Percentiles rank a stretch among this genome's conserved stretches.
Evolutionary conservation across 2,113 vertebrate species (phyloP).

Genomic region (Ivindomyrus marchei): DNA sequence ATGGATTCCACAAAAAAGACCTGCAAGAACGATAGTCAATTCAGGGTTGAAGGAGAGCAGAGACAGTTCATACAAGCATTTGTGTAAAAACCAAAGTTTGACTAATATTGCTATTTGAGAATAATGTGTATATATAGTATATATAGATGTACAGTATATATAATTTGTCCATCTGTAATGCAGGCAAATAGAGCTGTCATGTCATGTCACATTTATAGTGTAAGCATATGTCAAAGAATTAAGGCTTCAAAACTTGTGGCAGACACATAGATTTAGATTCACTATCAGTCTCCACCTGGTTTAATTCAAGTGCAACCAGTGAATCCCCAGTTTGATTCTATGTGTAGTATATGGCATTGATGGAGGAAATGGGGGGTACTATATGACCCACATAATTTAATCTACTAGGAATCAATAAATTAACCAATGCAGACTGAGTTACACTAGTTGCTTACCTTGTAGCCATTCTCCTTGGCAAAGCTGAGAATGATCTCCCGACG

Average conservation of each 20-base stretch:
- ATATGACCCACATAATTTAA: background rate
- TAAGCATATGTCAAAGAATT: background rate
- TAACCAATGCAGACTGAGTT: background rate
- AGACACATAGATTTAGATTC: background rate
- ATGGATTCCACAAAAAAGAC: background rate
- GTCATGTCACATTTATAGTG: background rate
- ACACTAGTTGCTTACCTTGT: slow-evolving; percentile 64
- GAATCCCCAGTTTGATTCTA: background rate
- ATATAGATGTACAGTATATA: background rate
- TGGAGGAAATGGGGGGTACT: background rate
- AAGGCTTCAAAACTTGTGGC: background rate
- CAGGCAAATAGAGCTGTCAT: background rate
- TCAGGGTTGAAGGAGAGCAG: background rate
- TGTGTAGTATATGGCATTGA: background rate
- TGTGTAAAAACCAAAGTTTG: background rate
- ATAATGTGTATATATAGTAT: background rate
- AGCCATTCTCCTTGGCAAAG: slow-evolving; percentile 73
- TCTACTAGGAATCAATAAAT: background rate
- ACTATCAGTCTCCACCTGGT: background rate
- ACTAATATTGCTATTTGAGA: background rate
- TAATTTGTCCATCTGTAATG: background rate
- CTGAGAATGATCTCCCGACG: slow-evolving; percentile 64
- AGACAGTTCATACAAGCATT: background rate
- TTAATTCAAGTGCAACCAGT: background rate
- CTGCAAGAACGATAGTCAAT: background rate